A percentile compares a stretch with the other conserved stretches of the same genome.
Conservation (phyloP, 2,888 invertebrate genomes). For the Folsomia candida region DNA sequence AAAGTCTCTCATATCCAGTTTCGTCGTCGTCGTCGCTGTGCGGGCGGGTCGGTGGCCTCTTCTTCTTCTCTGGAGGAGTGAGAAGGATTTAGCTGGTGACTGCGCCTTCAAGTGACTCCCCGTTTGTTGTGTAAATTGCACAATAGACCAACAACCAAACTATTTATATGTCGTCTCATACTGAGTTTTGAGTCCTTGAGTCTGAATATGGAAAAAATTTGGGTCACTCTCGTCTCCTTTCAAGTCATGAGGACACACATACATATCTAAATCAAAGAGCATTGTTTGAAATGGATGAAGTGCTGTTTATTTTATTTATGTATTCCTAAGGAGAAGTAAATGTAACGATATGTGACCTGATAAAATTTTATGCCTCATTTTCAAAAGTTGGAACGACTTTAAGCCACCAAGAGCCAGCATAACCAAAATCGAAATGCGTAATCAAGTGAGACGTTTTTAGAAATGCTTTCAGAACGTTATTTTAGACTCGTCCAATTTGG, state of each 20-base stretch:
- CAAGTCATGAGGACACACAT: no score
- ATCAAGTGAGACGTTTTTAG: no score
- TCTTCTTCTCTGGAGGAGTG: background rate
- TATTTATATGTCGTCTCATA: background rate
- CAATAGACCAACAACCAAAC: background rate
- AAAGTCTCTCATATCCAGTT: background rate
- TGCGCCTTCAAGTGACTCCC: background rate
- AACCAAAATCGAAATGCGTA: no score
- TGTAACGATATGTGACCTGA: no score
- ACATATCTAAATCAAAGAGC: no score
- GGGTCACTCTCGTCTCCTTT: constrained; percentile 7
- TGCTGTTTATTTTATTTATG: no score
- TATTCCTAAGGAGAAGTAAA: no score
- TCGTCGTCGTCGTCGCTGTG: background rate
- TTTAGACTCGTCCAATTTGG: background rate
- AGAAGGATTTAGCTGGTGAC: constrained; percentile 10
- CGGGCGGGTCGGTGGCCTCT: background rate
- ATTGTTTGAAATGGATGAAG: no score
- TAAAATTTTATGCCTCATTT: no score
- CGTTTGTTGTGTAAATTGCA: constrained; percentile 16
- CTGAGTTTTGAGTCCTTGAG: background rate
- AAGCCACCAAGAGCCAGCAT: no score
- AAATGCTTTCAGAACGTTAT: no score
- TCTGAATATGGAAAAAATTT: background rate
- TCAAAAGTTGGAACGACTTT: no score